phyloP scores from a whole-genome alignment of 2,888 invertebrate species.

The Blastobasis lacticolella region DNA sequence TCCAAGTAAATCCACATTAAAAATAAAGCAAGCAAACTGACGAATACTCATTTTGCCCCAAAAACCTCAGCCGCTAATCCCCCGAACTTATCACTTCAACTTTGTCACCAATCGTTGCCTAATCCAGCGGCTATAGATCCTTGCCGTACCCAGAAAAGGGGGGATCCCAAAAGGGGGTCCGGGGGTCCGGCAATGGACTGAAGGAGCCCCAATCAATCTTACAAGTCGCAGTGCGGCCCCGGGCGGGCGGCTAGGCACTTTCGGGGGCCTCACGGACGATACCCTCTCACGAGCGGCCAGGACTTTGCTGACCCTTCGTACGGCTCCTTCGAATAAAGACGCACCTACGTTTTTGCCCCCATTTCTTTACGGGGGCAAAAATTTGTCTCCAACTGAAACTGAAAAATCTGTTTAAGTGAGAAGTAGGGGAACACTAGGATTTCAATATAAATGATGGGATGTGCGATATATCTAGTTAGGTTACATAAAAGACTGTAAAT shows the following conservation, averaged over 20 bases:
- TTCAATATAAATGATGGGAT: no score
- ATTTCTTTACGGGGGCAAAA: no score
- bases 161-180: slow-evolving; percentile 61
- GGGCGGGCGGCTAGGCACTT: slow-evolving; percentile 37
- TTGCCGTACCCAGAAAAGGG: slow-evolving; percentile 59
- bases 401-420: no score
- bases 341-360: slow-evolving; percentile 47
- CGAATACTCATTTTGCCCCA: no score
- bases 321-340: slow-evolving; percentile 49
- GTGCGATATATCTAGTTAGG: no score
- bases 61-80: no score
- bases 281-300: slow-evolving; percentile 63
- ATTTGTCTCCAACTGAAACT: no score
- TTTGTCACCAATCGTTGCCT: slow-evolving; percentile 11
- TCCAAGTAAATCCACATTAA: no score
- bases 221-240: slow-evolving; percentile 61
- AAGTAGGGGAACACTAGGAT: no score
- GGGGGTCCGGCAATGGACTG: slow-evolving; percentile 70
- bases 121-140: slow-evolving; percentile 49
- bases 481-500: no score
- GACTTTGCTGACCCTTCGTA: slow-evolving; percentile 58
- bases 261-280: slow-evolving; percentile 58
- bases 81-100: background rate
- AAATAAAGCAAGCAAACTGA: no score
- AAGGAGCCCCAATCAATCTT: slow-evolving; percentile 76